These are phyloP conservation scores for Seriola quinqueradiata DNA, from an alignment of 2,113 vertebrate genomes.

Conservation along the genomic window DNA sequence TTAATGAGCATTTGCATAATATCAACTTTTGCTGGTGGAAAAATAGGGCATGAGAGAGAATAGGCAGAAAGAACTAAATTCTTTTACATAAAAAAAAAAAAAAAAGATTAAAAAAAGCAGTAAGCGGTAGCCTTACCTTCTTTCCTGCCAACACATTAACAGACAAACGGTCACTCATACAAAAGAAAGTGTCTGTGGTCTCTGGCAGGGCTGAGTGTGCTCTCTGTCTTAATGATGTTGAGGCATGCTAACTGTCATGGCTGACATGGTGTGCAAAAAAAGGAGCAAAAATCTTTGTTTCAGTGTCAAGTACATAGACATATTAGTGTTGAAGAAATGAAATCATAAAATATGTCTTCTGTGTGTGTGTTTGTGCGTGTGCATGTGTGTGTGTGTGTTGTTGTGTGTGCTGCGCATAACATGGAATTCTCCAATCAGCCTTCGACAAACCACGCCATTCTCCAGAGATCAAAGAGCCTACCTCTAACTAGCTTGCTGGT, in stretches of 20 bases:
- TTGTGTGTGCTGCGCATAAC: constrained; percentile 16
- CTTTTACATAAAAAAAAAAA: background rate
- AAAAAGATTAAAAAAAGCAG: background rate
- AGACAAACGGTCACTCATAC: constrained; percentile 11
- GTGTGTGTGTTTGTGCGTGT: background rate
- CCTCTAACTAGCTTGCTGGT: constrained; percentile 56
- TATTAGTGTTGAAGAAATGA: background rate
- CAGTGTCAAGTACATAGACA: background rate
- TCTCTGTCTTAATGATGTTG: constrained; percentile 16
- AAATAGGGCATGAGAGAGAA: constrained; percentile 47
- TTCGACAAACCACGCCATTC: constrained; percentile 50
- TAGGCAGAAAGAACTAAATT: background rate
- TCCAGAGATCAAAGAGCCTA: constrained; percentile 59
- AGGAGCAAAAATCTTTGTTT: too few species aligned
- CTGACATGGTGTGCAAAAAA: background rate
- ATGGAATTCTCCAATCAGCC: constrained; percentile 57
- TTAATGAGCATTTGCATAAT: constrained; percentile 69
- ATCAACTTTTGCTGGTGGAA: constrained; percentile 64
- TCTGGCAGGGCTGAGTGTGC: background rate
- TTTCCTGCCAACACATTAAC: background rate
- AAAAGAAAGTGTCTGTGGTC: constrained; percentile 2
- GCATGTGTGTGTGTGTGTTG: background rate
- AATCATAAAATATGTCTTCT: background rate
- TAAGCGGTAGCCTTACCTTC: background rate
- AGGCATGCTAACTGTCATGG: background rate